Base-by-base conservation (phyloP, 64 coral and sea anemone species). In the Trachythela sp. region DNA sequence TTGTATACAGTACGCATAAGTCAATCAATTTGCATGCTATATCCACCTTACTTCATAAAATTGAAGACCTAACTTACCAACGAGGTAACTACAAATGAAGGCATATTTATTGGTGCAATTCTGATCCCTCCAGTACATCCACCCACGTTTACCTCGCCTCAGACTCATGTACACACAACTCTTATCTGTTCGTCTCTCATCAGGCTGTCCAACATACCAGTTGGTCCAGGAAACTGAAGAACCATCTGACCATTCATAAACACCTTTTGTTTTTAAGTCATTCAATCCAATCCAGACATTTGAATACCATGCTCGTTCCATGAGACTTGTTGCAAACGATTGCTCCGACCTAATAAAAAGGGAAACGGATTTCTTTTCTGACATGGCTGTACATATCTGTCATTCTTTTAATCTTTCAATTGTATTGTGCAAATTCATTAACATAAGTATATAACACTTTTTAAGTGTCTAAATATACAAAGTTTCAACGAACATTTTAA, bases 221-320 rank as follows among this genome's bases (percentile, higher is more conserved):
- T 80, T 80, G 8, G 75, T 80, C 75, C 75, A 80, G 17, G 75
- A 80, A 11, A 80, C 75, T 9, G 75, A 30, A 9, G 75, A 80
- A 13, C 75, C 75, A 37, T 80, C 75, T 0, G 75, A 80, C 75
- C 75, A 80, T 80, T 80, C 75, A 80, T 80, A 80, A 15, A 38
- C 38, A 9, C 75, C 75, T 39, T 80, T 80, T 80, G 75, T 80
- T 80, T 80, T 80, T 36, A n/a, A n/a, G n/a, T 80, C 75, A 39
- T 80, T 80, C 20, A 80, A 80, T 37, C 75, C 75, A 34, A 37
- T 80, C 75, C 75, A 80, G 8, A 80, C 26, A 0, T 0, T 13
- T 1, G 2, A 2, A 8, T 80, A 80, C 75, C 75, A 80, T 37
- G 75, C 75, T 2, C 75, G 75, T 30, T 37, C 75, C 75, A 80